Conservation (phyloP, 2,888 invertebrate genomes). For the Silvanus unidentatus region DNA sequence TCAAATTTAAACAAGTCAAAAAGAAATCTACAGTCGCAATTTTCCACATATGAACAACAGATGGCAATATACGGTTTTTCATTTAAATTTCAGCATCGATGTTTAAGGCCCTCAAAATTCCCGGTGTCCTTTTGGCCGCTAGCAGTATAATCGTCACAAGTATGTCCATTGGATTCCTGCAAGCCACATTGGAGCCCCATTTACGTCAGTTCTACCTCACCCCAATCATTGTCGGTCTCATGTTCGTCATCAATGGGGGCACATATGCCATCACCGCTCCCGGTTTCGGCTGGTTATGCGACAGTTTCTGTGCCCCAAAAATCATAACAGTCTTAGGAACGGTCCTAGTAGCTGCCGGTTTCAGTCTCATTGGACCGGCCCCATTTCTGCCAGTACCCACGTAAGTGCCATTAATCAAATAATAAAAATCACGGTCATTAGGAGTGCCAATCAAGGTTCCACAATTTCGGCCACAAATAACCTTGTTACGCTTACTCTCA, state of each 20-base stretch:
- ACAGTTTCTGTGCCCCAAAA: conserved; percentile 61
- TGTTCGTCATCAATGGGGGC: conserved; percentile 81
- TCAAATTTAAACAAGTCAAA: neutral
- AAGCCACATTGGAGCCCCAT: conserved; percentile 85
- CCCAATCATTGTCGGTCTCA: conserved; percentile 65
- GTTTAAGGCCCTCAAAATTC: conserved; percentile 60
- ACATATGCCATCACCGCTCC: conserved; percentile 76
- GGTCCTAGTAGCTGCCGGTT: conserved; percentile 59
- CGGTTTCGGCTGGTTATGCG: conserved; percentile 74
- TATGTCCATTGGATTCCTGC: conserved; percentile 79
- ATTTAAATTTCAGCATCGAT: conserved; percentile 55
- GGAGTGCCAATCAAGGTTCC: too few relatives aligned
- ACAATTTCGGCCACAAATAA: neutral
- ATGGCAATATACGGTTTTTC: conserved; percentile 1
- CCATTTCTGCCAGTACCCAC: conserved; percentile 64
- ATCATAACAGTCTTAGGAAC: conserved; percentile 63
- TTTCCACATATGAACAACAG: neutral
- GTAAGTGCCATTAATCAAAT: conserved; percentile 44
- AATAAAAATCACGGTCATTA: neutral
- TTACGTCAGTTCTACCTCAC: conserved; percentile 66
- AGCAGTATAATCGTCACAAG: conserved; percentile 70
- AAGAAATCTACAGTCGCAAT: too few relatives aligned
- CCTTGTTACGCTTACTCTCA: neutral
- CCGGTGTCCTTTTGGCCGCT: conserved; percentile 66
- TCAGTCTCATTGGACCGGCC: conserved; percentile 73